Evolutionary conservation across 2,888 invertebrate species (phyloP).

Genomic region (Lycophotia porphyrea): DNA sequence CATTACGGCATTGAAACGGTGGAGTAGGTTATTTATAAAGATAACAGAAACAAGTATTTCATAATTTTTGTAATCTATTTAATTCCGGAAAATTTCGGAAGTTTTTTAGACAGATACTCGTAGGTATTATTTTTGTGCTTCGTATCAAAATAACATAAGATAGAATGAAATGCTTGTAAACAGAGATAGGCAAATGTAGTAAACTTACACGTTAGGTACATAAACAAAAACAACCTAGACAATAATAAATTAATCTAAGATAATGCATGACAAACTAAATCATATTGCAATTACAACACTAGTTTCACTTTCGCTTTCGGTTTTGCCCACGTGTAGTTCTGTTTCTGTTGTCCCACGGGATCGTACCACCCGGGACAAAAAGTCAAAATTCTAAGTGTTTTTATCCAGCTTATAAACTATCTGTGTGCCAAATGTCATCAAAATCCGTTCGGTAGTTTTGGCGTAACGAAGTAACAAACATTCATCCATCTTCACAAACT

Average conservation of each 20-base stretch:
- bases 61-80: neutral
- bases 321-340: too few species aligned
- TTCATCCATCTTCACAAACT: too few species aligned
- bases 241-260: neutral
- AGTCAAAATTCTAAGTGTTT: too few species aligned
- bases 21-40: too few species aligned
- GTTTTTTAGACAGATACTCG: neutral
- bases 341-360: too few species aligned
- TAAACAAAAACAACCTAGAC: neutral
- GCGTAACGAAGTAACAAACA: too few species aligned
- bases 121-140: neutral
- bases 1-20: neutral
- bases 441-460: too few species aligned
- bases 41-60: neutral
- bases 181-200: neutral
- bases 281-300: neutral
- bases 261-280: neutral
- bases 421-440: too few species aligned
- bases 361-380: too few species aligned
- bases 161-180: neutral
- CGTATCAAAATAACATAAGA: conserved; percentile 7
- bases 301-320: too few species aligned
- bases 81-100: conserved; percentile 12
- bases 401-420: too few species aligned
- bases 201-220: neutral